Percentiles rank a stretch among this genome's conserved stretches.
Evolutionary conservation across 1,140 invertebrate genomes (phyloP).

Genomic region (Anoplolepis gracilipes): DNA sequence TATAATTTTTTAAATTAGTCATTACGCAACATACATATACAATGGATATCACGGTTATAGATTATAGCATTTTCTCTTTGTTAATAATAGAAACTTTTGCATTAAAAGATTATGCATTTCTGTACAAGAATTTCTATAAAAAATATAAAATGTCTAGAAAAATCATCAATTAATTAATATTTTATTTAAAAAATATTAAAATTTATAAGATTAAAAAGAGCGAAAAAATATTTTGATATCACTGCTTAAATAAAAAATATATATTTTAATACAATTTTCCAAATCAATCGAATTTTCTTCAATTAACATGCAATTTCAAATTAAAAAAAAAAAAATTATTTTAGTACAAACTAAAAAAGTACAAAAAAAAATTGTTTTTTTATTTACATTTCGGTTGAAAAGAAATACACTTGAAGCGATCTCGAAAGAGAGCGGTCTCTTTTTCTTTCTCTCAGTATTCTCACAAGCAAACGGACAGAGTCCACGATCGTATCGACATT

Average conservation of each 20-base stretch:
- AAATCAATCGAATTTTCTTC: neutral
- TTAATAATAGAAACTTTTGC: neutral
- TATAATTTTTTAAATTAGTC: neutral
- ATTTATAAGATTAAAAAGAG: neutral
- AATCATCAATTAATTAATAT: neutral
- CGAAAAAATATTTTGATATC: too few species aligned
- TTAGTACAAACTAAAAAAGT: neutral
- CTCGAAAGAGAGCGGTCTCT: neutral
- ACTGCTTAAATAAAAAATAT: too few species aligned
- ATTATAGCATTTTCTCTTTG: neutral
- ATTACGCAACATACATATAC: neutral
- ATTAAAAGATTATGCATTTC: neutral
- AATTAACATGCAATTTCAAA: neutral
- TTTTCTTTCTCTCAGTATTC: neutral
- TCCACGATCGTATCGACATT: constrained; percentile 38
- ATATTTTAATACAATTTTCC: neutral
- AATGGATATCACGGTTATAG: neutral
- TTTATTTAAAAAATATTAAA: constrained; percentile 10
- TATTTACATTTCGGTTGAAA: neutral
- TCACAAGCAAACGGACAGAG: neutral
- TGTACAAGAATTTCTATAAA: neutral
- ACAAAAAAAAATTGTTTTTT: neutral
- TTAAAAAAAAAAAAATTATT: neutral
- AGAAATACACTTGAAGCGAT: neutral
- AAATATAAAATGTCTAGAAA: neutral